phyloP scores from a whole-genome alignment of 2,888 invertebrate species.

The Galeruca laticollis region DNA sequence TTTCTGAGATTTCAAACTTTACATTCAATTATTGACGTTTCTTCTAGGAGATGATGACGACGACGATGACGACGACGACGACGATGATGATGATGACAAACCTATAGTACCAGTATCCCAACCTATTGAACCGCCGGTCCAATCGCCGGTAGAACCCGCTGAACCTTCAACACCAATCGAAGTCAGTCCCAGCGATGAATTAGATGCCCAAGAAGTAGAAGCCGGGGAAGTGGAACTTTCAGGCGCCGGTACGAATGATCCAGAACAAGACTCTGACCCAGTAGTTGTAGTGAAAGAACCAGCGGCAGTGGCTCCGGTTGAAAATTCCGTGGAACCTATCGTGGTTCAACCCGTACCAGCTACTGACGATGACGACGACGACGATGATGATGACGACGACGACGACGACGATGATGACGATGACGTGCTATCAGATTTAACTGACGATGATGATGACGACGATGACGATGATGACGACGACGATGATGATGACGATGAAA shows the following conservation, averaged over 20 bases:
- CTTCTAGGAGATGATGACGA: slow-evolving; percentile 16
- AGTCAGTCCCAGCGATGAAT: slow-evolving; percentile 60
- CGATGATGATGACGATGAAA: slow-evolving; percentile 76
- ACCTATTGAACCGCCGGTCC: slow-evolving; percentile 37
- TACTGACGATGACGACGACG: slow-evolving; percentile 65
- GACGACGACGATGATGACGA: slow-evolving; percentile 69
- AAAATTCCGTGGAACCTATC: slow-evolving; percentile 58
- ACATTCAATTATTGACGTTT: no score
- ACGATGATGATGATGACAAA: slow-evolving; percentile 67
- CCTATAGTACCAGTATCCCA: slow-evolving; percentile 69
- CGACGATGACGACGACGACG: slow-evolving; percentile 57
- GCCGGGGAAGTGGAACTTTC: slow-evolving; percentile 60
- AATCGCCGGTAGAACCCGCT: slow-evolving; percentile 55
- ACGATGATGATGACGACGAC: slow-evolving; percentile 71
- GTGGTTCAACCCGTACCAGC: slow-evolving; percentile 63
- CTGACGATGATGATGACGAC: slow-evolving; percentile 73
- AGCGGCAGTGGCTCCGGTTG: slow-evolving; percentile 54
- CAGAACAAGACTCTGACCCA: slow-evolving; percentile 42
- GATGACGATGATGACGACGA: slow-evolving; percentile 78
- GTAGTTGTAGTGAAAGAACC: slow-evolving; percentile 62
- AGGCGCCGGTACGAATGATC: slow-evolving; percentile 42
- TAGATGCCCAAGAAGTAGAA: slow-evolving; percentile 62
- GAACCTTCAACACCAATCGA: slow-evolving; percentile 60
- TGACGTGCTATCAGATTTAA: slow-evolving; percentile 67
- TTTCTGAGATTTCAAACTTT: no score